A percentile compares a stretch with the other conserved stretches of the same genome.
Conservation (phyloP, 2,113 vertebrate genomes). For the Riparia riparia region DNA sequence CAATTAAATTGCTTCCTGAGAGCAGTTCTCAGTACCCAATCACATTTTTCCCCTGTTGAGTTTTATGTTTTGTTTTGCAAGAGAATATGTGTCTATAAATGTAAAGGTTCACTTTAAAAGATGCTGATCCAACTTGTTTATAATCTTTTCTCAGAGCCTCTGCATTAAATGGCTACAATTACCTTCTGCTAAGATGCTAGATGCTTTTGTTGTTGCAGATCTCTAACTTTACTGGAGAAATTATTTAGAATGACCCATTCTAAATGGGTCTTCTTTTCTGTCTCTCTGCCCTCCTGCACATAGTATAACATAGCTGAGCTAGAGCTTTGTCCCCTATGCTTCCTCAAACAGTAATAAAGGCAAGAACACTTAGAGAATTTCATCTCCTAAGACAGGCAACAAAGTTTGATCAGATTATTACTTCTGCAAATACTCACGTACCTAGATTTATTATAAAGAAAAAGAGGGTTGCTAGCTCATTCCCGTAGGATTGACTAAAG, state of each 20-base stretch:
- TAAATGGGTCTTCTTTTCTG: not conserved
- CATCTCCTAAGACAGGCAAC: not conserved
- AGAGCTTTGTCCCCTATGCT: not conserved
- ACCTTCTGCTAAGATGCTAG: conserved; percentile 6
- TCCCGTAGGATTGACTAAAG: not conserved
- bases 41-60: not conserved
- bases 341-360: not conserved
- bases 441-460: not conserved
- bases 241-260: not conserved
- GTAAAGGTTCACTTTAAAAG: not conserved
- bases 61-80: conserved; percentile 42
- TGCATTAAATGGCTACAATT: conserved; percentile 6
- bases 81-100: conserved; percentile 5
- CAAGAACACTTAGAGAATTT: not conserved
- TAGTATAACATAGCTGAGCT: not conserved
- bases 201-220: not conserved
- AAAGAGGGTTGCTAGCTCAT: not conserved
- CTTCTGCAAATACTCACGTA: not conserved
- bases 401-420: not conserved
- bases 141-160: not conserved
- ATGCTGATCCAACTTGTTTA: conserved; percentile 13
- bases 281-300: not conserved
- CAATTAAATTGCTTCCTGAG: conserved; percentile 32
- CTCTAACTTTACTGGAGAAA: not conserved
- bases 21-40: not conserved